Conservation (phyloP, 1,140 invertebrate species). For the Drosophila pachea region DNA sequence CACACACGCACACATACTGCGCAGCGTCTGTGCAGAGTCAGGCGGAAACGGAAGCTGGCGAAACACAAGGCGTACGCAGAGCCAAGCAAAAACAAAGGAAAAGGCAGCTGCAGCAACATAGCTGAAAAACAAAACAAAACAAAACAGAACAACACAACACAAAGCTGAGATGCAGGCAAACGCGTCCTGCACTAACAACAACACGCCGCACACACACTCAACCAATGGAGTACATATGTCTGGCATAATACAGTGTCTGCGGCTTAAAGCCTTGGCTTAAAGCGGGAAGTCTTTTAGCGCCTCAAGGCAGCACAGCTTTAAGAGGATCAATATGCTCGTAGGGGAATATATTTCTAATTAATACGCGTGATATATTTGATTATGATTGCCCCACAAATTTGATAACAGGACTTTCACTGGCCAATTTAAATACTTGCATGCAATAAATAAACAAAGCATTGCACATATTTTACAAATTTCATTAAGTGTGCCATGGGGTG, state of each 20-base stretch:
- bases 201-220: conserved; percentile 13
- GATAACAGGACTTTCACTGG: background rate
- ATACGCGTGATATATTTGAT: too few relatives aligned
- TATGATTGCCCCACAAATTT: background rate
- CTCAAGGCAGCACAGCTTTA: background rate
- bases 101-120: conserved; percentile 62
- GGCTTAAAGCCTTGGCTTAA: conserved; percentile 2
- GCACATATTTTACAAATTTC: conserved; percentile 57
- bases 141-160: conserved; percentile 39
- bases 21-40: conserved; percentile 6
- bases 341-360: too few relatives aligned
- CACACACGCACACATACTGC: conserved; percentile 14
- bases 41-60: conserved; percentile 67
- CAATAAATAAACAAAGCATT: conserved; percentile 18
- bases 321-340: too few relatives aligned
- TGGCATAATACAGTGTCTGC: conserved; percentile 27
- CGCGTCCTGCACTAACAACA: conserved; percentile 37
- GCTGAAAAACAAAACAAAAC: conserved; percentile 49
- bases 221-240: conserved; percentile 18
- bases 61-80: conserved; percentile 45
- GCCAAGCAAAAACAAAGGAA: conserved; percentile 57
- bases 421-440: background rate
- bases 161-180: conserved; percentile 34
- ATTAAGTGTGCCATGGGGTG: conserved; percentile 32
- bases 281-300: background rate